These are phyloP conservation scores for Phocides pigmalion DNA, from an alignment of 1,140 invertebrate species.

Conservation along the genomic window DNA sequence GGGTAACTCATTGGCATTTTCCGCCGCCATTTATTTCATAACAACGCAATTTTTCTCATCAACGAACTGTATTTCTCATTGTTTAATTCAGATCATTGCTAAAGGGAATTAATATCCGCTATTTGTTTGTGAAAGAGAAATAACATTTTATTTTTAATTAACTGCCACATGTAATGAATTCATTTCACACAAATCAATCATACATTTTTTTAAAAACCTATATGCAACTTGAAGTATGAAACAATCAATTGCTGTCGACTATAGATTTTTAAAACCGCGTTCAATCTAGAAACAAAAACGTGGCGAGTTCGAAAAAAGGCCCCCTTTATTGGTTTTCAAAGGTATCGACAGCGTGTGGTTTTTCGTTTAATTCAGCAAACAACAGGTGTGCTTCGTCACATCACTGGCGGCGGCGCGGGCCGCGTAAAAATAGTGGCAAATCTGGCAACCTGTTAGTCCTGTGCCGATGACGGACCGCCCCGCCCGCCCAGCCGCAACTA, in stretches of 20 bases:
- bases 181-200: too few species aligned
- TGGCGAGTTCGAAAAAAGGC: not conserved
- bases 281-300: too few species aligned
- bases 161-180: too few species aligned
- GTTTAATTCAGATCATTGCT: not conserved
- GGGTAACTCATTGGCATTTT: not conserved
- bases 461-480: conserved; percentile 41
- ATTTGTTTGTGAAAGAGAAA: too few species aligned
- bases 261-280: too few species aligned
- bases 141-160: too few species aligned
- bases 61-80: conserved; percentile 1
- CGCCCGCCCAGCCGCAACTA: conserved; percentile 46
- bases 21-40: conserved; percentile 5
- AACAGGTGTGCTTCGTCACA: conserved; percentile 70
- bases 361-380: conserved; percentile 52
- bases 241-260: too few species aligned
- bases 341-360: conserved; percentile 29
- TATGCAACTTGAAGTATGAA: too few species aligned
- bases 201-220: too few species aligned
- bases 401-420: conserved; percentile 59
- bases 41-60: not conserved
- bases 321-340: conserved; percentile 14
- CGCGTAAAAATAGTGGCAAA: conserved; percentile 78
- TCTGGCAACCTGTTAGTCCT: conserved; percentile 74
- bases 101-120: too few species aligned